Percentiles rank a stretch among this genome's conserved stretches.
These are phyloP conservation scores for Penaeus chinensis DNA, from an alignment of 1,140 invertebrate genomes.

Conservation along the genomic window DNA sequence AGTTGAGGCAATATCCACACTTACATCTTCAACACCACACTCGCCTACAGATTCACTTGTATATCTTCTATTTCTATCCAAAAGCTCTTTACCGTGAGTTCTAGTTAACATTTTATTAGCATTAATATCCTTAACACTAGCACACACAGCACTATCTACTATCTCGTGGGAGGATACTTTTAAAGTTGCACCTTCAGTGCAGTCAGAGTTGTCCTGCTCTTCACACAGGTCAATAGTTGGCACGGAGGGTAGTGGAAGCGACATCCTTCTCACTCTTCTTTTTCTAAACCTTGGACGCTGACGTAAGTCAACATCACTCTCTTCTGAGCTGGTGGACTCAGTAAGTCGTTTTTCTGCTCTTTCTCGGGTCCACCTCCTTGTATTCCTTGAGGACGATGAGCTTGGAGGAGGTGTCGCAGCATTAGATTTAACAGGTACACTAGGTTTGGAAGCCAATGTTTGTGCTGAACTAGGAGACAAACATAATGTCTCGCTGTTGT, in stretches of 20 bases:
- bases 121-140: no score
- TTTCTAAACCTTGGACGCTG: slow-evolving; percentile 31
- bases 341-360: slow-evolving; percentile 34
- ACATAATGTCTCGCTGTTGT: slow-evolving; percentile 19
- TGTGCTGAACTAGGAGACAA: slow-evolving; percentile 25
- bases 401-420: not conserved
- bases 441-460: slow-evolving; percentile 4
- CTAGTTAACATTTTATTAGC: no score
- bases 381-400: slow-evolving; percentile 14
- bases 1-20: no score
- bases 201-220: slow-evolving; percentile 8
- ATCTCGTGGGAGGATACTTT: not conserved
- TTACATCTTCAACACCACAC: no score
- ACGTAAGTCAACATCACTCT: slow-evolving; percentile 44
- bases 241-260: slow-evolving; percentile 24
- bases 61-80: no score
- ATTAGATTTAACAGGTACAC: not conserved
- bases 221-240: not conserved
- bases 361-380: slow-evolving; percentile 28
- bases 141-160: no score
- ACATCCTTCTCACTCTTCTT: slow-evolving; percentile 32
- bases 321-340: slow-evolving; percentile 49
- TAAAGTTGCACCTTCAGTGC: not conserved
- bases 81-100: no score
- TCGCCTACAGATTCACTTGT: no score